Conservation (phyloP, 2,113 vertebrate species). For the Paramormyrops kingsleyae region DNA sequence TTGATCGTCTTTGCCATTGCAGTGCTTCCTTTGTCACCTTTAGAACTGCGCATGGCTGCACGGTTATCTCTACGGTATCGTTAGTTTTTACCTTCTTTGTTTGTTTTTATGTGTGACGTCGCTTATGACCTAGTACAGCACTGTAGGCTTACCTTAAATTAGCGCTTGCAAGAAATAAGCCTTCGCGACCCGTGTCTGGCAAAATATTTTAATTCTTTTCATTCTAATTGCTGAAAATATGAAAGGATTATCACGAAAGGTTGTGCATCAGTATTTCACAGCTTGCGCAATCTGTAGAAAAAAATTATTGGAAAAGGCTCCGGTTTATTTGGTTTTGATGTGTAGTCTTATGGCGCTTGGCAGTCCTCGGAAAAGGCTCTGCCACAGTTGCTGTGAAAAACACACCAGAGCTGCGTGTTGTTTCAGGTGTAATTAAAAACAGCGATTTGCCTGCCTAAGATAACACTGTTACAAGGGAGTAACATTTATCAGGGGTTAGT, state of each 20-base stretch:
- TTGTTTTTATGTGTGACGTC: conserved; percentile 40
- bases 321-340: not conserved
- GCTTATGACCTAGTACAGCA: conserved; percentile 23
- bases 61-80: conserved; percentile 26
- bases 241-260: conserved; percentile 23
- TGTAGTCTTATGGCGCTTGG: not conserved
- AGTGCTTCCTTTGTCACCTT: conserved; percentile 37
- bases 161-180: conserved; percentile 39
- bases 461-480: not conserved
- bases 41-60: conserved; percentile 55
- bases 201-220: conserved; percentile 27
- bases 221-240: conserved; percentile 42
- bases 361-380: not conserved
- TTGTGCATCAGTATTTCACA: conserved; percentile 30
- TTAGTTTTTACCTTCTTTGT: conserved; percentile 19
- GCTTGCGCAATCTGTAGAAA: conserved; percentile 18
- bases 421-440: not conserved
- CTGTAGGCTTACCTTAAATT: conserved; percentile 31
- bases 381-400: not conserved
- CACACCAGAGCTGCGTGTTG: not conserved
- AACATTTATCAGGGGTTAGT: not conserved
- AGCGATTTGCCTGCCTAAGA: not conserved
- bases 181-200: conserved; percentile 46
- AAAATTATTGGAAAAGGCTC: not conserved
- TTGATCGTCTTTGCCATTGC: conserved; percentile 49